phyloP scores from a whole-genome alignment of 2,797 vertebrate genomes.

The Discoglossus pictus region DNA sequence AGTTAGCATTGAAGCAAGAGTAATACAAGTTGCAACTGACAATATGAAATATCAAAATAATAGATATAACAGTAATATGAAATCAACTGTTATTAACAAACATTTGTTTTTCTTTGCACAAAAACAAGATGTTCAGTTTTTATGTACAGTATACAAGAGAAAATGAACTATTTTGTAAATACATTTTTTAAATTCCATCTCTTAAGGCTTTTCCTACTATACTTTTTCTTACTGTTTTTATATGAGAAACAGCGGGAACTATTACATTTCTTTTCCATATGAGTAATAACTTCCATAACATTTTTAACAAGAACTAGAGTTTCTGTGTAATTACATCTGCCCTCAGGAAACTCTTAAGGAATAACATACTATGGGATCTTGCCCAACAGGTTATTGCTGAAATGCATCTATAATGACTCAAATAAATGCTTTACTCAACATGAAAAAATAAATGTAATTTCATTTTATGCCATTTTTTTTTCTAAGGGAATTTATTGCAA shows the following conservation, averaged over 20 bases:
- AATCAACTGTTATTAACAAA: no score
- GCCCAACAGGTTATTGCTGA: conserved; percentile 46
- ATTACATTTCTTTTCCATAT: conserved; percentile 26
- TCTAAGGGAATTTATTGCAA: conserved; percentile 13
- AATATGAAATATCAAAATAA: no score
- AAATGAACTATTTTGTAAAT: no score
- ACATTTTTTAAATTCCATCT: no score
- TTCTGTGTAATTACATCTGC: conserved; percentile 34
- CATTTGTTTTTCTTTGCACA: no score
- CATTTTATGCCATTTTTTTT: conserved; percentile 14
- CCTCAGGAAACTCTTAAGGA: conserved; percentile 26
- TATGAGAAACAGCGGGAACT: conserved; percentile 4
- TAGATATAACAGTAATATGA: no score
- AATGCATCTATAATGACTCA: conserved; percentile 22
- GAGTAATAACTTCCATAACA: conserved; percentile 38
- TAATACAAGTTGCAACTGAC: no score
- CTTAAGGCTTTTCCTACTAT: no score
- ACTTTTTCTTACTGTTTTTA: no score
- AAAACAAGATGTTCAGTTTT: no score
- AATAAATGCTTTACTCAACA: not conserved
- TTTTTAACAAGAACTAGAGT: conserved; percentile 20
- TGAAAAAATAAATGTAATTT: not conserved
- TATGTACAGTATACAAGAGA: no score
- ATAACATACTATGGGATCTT: conserved; percentile 29
- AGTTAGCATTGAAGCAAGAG: no score